A percentile compares a stretch with the other conserved stretches of the same genome.
Conservation (phyloP, 2,797 vertebrate species). For the Triplophysa bombifrons region DNA sequence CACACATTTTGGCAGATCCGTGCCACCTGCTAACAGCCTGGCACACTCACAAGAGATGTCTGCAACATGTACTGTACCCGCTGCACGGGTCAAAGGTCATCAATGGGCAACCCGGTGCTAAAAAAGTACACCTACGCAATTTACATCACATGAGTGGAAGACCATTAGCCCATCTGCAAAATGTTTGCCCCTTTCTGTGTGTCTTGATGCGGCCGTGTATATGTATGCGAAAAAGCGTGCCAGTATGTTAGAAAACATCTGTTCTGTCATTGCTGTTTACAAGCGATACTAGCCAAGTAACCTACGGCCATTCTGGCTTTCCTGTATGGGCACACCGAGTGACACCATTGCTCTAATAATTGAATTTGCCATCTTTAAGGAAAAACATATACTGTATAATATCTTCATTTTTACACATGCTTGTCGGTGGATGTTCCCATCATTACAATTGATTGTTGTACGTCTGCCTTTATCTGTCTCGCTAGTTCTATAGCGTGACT, state of each 20-base stretch:
- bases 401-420: constrained; percentile 1
- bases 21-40: constrained; percentile 48
- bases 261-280: constrained; percentile 49
- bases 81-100: constrained; percentile 44
- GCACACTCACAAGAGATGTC: constrained; percentile 32
- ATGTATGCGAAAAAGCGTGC: constrained; percentile 8
- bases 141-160: constrained; percentile 5
- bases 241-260: constrained; percentile 49
- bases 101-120: constrained; percentile 8
- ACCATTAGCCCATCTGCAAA: constrained; percentile 5
- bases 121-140: constrained; percentile 1
- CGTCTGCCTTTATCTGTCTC: constrained; percentile 7
- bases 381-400: background rate
- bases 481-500: background rate
- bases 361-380: constrained; percentile 3
- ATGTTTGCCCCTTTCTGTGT: constrained; percentile 18
- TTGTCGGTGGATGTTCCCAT: constrained; percentile 3
- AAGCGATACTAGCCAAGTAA: constrained; percentile 40
- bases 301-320: constrained; percentile 41
- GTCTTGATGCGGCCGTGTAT: constrained; percentile 17
- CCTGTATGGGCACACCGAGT: constrained; percentile 10
- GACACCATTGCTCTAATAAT: constrained; percentile 43
- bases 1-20: constrained; percentile 33
- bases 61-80: constrained; percentile 30
- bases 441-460: constrained; percentile 15